phyloP scores from a whole-genome alignment of 2,797 vertebrate species.

The Sciurus carolinensis region DNA sequence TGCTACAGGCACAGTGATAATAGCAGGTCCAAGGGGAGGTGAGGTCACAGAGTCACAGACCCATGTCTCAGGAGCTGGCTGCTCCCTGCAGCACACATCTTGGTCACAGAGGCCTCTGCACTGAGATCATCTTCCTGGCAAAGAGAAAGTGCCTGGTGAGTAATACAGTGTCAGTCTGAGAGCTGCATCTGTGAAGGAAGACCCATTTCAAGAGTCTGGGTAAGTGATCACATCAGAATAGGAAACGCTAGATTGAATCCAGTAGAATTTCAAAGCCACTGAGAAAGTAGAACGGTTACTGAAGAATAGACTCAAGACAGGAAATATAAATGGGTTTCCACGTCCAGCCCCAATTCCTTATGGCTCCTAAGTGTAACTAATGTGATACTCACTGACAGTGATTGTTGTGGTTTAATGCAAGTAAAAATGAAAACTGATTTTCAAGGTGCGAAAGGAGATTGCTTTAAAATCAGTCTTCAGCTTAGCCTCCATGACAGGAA shows the following conservation, averaged over 20 bases:
- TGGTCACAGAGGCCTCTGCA: no score
- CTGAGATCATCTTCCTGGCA: neutral
- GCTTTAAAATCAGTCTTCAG: neutral
- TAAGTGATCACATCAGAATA: neutral
- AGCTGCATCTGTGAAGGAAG: neutral
- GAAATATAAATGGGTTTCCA: neutral
- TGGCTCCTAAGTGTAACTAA: no score
- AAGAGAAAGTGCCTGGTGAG: neutral
- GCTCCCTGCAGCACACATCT: no score
- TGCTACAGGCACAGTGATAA: neutral
- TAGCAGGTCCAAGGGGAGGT: neutral
- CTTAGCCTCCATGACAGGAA: neutral
- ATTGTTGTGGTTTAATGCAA: neutral
- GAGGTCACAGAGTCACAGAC: neutral
- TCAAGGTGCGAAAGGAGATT: neutral
- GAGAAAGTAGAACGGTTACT: neutral
- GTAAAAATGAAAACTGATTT: no score
- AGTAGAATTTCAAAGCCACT: neutral
- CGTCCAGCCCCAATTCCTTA: neutral
- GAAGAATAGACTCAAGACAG: no score
- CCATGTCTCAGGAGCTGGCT: neutral
- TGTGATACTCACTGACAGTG: neutral
- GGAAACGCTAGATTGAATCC: no score
- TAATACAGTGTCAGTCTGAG: no score
- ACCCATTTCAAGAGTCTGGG: neutral